Conservation (phyloP, 2,113 vertebrate species). For the Cyanoderma ruficeps region DNA sequence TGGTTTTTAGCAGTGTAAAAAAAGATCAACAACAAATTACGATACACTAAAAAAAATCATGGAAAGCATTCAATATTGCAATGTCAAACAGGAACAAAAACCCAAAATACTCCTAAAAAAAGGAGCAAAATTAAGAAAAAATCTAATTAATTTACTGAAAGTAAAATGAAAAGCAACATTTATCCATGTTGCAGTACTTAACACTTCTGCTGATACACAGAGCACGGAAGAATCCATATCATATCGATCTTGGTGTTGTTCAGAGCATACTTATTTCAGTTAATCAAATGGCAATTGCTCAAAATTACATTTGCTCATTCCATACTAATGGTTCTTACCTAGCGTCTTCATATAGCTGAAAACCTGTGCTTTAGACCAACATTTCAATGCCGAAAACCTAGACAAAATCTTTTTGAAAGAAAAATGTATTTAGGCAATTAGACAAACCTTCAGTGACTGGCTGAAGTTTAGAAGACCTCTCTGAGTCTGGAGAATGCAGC, state of each 20-base stretch:
- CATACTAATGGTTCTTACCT: background rate
- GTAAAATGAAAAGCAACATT: background rate
- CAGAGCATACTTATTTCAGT: conserved; percentile 27
- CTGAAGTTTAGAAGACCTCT: conserved; percentile 95
- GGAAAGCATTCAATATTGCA: background rate
- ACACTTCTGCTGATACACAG: background rate
- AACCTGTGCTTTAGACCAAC: background rate
- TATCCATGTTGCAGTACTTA: background rate
- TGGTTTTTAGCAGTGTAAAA: background rate
- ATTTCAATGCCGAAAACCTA: background rate
- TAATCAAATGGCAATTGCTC: conserved; percentile 29
- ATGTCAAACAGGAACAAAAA: background rate
- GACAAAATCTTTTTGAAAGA: background rate
- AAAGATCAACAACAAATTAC: background rate
- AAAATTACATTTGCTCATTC: conserved; percentile 36
- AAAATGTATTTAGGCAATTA: conserved; percentile 3
- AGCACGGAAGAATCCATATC: conserved; percentile 17
- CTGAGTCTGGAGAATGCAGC: conserved; percentile 96
- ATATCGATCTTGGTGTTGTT: background rate
- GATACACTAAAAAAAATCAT: background rate
- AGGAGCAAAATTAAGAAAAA: background rate
- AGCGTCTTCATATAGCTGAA: background rate
- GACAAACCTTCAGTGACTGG: conserved; percentile 92
- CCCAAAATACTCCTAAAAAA: background rate
- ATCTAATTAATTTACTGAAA: background rate